Evolutionary conservation across 2,113 vertebrate species (phyloP).

Genomic region (Archocentrus centrarchus): DNA sequence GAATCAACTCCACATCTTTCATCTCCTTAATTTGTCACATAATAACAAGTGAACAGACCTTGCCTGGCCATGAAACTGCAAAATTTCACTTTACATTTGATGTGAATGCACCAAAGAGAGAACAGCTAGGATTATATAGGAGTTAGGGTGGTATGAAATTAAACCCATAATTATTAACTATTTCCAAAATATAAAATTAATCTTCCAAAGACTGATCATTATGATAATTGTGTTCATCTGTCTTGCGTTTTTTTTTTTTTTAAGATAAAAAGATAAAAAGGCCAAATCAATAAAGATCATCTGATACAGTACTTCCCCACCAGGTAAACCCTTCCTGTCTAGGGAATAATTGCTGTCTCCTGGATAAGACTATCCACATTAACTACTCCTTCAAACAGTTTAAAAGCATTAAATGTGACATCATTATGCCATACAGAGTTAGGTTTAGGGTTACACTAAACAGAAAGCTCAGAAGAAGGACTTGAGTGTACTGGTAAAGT

Average conservation of each 20-base stretch:
- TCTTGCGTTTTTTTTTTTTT: background rate
- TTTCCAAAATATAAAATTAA: background rate
- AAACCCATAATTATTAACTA: background rate
- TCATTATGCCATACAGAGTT: background rate
- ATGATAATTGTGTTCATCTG: background rate
- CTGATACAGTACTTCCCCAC: background rate
- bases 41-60: background rate
- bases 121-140: background rate
- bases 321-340: background rate
- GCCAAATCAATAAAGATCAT: background rate
- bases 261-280: background rate
- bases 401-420: background rate
- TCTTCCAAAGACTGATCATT: background rate
- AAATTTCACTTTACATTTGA: background rate
- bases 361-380: too few species aligned
- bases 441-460: background rate
- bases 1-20: background rate
- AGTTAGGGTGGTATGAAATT: background rate
- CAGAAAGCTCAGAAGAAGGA: background rate
- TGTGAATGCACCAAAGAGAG: background rate
- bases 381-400: background rate
- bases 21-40: background rate
- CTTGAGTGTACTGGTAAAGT: background rate
- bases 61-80: background rate
- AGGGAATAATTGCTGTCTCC: background rate